Evolutionary conservation across 2,797 vertebrate genomes (phyloP), one percentile per base, ranked within the genome.

Genomic region (Pangasius larnaudii): DNA sequence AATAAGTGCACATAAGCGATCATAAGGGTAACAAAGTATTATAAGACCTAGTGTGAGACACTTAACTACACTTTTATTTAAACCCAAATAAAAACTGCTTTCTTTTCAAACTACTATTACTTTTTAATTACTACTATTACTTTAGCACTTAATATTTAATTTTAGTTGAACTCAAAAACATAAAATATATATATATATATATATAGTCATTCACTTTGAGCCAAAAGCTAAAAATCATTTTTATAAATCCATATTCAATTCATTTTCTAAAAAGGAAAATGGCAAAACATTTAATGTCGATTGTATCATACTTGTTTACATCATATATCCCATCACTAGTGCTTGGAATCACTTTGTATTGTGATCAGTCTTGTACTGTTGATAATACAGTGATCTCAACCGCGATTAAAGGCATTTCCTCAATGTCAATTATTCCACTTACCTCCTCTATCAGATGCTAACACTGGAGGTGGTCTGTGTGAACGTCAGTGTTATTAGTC

Each of bases 401-500:
- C 67, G 19, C 67, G n/a, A 42, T 59, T 58, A 58, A 49, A 49
- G 42, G 27, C 84, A n/a, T 56, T 74, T 85, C 33, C 84, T 85
- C 84, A 46, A 19, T 58, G 84, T 85, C 84, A 85, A 74, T 85
- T 85, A 85, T n/a, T 53, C 39, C 69, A 74, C 59, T 74, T 85
- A 85, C 33, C 33, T 74, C 84, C 84, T 58, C 69, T 5, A 58
- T 85, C 84, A 85, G 84, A 72, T 69, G 58, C 36, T 0, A 74
- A 74, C 69, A 58, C 84, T 59, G 69, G 69, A 58, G 84, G 84
- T 85, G 84, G 69, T 74, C 69, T 59, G 84, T 74, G 33, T 59
- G 51, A 85, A 85, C 84, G 72, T 85, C 67, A 85, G 22, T 74
- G 51, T 85, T 85, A 85, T 74, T 85, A 85, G 84, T 85, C 67